Base-by-base conservation (phyloP, 2,113 vertebrate species). In the Chionis minor region DNA sequence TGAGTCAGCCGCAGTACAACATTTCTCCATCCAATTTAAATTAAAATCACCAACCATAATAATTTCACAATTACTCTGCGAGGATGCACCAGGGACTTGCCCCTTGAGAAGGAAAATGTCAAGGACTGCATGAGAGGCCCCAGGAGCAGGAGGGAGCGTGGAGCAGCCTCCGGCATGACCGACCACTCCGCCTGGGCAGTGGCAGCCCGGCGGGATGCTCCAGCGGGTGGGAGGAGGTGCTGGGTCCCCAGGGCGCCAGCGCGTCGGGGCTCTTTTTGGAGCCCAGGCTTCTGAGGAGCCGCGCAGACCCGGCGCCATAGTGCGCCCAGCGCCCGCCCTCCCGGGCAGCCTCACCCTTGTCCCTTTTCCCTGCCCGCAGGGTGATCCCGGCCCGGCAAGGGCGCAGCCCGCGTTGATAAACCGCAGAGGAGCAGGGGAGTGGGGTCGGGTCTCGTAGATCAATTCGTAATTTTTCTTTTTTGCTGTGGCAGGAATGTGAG, bases 1-100 rank as follows among this genome's bases (percentile, higher is more conserved):
- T 98, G 98, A 98, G 98, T 98, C 98, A 97, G 98, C 98, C 84
- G 92, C 97, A 95, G 97, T 97, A 98, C 98, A 98, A 98, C 98
- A 82, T 98, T 98, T 97, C 98, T 98, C 98, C 98, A 98, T 98
- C 98, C 98, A 98, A 98, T 98, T 98, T 98, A 98, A 98, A 98
- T 98, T 98, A 98, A 98, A 98, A 98, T 98, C 98, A 97, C 98
- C 97, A 98, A 96, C 98, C 97, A 97, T 98, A 98, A 98, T 98
- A 98, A 98, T 98, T 98, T 97, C 98, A 96, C 98, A 98, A 98
- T 98, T 98, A 97, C 97, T 97, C 96, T 86, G 92, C 81, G 96
- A 98, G 97, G 97, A 97, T 95, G 97, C 98, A 89, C 97, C 94
- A 83, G 98, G 98, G 98, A 98, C 98, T 96, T 97, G 97, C 97